Percentiles rank a stretch among this genome's conserved stretches.
phyloP scores from a whole-genome alignment of 2,888 invertebrate genomes.

The Ophraella communa region DNA sequence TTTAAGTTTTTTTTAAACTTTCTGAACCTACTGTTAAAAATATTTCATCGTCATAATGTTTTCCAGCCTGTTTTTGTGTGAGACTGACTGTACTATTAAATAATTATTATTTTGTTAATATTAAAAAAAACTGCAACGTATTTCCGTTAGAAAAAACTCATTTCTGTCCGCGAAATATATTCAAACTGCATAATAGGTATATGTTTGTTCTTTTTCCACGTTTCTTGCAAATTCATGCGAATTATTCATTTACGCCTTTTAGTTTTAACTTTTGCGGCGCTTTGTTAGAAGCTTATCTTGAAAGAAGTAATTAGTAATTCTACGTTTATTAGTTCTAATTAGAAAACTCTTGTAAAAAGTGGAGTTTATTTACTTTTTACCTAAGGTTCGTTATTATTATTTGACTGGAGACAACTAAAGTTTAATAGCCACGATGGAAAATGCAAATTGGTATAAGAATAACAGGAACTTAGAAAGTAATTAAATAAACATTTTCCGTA shows the following conservation, averaged over 20 bases:
- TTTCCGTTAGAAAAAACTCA: not conserved
- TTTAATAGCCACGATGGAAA: not conserved
- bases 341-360: slow-evolving; percentile 2
- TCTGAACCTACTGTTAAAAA: no score
- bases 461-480: not conserved
- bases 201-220: not conserved
- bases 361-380: not conserved
- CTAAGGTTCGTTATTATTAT: not conserved
- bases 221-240: not conserved
- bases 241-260: slow-evolving; percentile 1
- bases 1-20: no score
- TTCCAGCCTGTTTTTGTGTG: no score
- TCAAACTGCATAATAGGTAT: not conserved
- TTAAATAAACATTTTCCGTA: no score
- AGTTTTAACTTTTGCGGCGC: not conserved
- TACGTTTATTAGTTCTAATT: slow-evolving; percentile 21
- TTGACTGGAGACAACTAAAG: not conserved
- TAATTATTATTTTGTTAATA: not conserved
- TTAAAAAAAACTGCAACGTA: not conserved
- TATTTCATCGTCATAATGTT: no score
- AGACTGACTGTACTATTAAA: no score
- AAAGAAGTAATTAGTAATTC: slow-evolving; percentile 23
- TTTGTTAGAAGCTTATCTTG: slow-evolving; percentile 24
- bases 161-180: not conserved
- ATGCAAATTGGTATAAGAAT: not conserved